A percentile compares a stretch with the other conserved stretches of the same genome.
Conservation (phyloP, 35 echinoderm and acorn worm genomes). For the Apostichopus japonicus region DNA sequence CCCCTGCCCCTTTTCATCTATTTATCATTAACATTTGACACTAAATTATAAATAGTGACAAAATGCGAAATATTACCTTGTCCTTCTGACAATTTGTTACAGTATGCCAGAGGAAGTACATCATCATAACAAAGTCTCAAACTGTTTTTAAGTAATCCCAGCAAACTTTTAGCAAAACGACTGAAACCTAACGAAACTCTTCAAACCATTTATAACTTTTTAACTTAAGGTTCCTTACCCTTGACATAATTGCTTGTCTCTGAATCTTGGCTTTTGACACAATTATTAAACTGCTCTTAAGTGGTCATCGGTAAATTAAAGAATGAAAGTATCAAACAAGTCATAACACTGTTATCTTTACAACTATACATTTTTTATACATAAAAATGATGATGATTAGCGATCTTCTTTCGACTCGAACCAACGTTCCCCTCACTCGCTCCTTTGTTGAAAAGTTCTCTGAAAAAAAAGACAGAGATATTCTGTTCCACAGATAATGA, state of each 20-base stretch:
- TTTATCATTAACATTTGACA: no score
- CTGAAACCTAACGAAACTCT: background rate
- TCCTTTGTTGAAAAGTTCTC: background rate
- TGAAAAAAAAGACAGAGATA: background rate
- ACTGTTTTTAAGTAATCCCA: no score
- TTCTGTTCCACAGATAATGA: no score
- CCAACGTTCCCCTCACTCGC: background rate
- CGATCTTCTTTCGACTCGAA: background rate
- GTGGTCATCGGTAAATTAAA: background rate
- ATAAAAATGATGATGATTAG: background rate
- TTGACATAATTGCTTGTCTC: background rate
- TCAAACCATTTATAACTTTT: background rate
- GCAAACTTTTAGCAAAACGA: no score
- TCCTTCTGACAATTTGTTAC: no score
- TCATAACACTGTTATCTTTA: background rate
- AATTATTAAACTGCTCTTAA: background rate
- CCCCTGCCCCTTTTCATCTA: no score
- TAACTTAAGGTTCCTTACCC: no score
- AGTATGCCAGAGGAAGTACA: no score
- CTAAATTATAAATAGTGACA: no score
- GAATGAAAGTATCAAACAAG: background rate
- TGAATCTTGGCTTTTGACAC: background rate
- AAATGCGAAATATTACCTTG: no score
- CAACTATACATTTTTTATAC: slow-evolving; percentile 7
- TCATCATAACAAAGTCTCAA: no score